These are phyloP conservation scores for Drosophila kambysellisi DNA, from an alignment of 2,888 invertebrate genomes.

Conservation along the genomic window DNA sequence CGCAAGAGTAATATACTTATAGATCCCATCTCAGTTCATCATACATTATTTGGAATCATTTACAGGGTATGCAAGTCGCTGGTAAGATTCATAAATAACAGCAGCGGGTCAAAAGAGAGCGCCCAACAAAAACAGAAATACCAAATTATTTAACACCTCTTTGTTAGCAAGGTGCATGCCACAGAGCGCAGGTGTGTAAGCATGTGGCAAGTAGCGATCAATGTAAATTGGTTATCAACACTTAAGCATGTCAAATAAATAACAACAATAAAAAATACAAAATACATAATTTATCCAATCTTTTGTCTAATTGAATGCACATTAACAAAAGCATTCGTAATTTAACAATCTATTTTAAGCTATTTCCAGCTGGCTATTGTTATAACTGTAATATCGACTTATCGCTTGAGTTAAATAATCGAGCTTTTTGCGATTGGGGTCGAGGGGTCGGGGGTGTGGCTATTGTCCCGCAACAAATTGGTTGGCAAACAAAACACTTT, in stretches of 20 bases:
- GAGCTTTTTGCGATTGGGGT: slow-evolving; percentile 52
- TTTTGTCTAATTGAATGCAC: slow-evolving; percentile 9
- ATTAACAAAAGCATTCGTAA: slow-evolving; percentile 15
- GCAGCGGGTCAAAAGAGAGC: slow-evolving; percentile 2
- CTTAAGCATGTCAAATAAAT: neutral
- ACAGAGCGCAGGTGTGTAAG: slow-evolving; percentile 24
- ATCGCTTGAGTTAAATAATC: slow-evolving; percentile 48
- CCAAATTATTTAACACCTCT: slow-evolving; percentile 60
- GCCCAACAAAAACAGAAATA: slow-evolving; percentile 1
- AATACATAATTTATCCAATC: slow-evolving; percentile 10
- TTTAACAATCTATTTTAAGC: slow-evolving; percentile 7
- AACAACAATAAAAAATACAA: neutral
- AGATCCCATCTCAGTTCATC: neutral
- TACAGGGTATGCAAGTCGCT: slow-evolving; percentile 32
- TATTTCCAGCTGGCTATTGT: slow-evolving; percentile 13
- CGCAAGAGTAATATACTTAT: neutral
- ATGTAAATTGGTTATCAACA: slow-evolving; percentile 5
- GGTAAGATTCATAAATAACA: slow-evolving; percentile 36
- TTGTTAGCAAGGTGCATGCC: slow-evolving; percentile 47
- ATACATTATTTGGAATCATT: neutral
- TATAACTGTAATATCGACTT: slow-evolving; percentile 29
- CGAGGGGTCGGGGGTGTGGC: neutral
- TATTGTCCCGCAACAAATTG: slow-evolving; percentile 53
- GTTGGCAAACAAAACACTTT: slow-evolving; percentile 54
- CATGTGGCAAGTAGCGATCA: slow-evolving; percentile 2